Evolutionary conservation across 2,113 vertebrate genomes (phyloP).

Genomic region (Buteo buteo): DNA sequence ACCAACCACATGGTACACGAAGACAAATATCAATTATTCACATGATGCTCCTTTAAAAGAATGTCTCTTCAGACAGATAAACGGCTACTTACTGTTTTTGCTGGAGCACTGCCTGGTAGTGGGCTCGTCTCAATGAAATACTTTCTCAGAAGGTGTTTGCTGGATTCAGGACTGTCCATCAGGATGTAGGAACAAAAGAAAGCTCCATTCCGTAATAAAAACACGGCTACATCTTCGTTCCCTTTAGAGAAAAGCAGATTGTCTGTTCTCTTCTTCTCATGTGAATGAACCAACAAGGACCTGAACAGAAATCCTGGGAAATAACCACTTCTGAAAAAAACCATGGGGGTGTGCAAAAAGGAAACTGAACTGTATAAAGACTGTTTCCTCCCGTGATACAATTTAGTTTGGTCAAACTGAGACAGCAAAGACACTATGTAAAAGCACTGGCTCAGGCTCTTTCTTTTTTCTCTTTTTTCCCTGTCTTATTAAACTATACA

Average conservation of each 20-base stretch:
- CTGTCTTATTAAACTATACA: background rate
- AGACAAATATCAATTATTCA: background rate
- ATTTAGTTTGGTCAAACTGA: background rate
- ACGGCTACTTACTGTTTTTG: slow-evolving; percentile 67
- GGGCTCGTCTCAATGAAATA: slow-evolving; percentile 70
- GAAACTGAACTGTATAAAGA: background rate
- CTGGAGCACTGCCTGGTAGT: slow-evolving; percentile 26
- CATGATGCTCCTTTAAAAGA: background rate
- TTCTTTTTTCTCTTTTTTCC: background rate
- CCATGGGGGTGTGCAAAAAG: background rate
- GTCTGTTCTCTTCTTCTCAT: background rate
- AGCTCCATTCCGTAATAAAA: slow-evolving; percentile 90
- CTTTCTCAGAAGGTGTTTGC: slow-evolving; percentile 82
- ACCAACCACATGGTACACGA: background rate
- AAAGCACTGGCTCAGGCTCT: background rate
- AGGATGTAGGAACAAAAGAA: slow-evolving; percentile 91
- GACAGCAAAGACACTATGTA: background rate
- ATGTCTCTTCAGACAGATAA: background rate
- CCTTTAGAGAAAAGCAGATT: slow-evolving; percentile 66
- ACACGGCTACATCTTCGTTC: slow-evolving; percentile 84
- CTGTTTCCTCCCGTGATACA: background rate
- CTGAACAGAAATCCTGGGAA: slow-evolving; percentile 50
- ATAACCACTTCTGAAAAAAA: slow-evolving; percentile 36
- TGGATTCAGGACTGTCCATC: slow-evolving; percentile 86
- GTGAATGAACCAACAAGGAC: background rate